Percentiles rank a stretch among this genome's conserved stretches.
These are phyloP conservation scores for Staurois parvus DNA, from an alignment of 2,797 vertebrate species.

Conservation along the genomic window DNA sequence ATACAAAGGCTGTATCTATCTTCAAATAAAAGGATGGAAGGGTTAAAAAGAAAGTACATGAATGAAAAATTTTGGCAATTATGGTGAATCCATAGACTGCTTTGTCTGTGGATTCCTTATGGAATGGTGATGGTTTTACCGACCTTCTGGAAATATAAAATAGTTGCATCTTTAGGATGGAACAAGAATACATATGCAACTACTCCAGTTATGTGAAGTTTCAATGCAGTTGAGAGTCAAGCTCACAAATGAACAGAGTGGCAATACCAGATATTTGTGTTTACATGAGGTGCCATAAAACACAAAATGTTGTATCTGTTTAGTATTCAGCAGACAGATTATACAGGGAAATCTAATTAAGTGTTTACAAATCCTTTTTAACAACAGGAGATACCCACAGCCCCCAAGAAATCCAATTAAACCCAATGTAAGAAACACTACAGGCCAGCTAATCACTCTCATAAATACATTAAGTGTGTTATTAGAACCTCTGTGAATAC, in stretches of 20 bases:
- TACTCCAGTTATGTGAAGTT: too few relatives aligned
- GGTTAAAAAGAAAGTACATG: too few relatives aligned
- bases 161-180: too few relatives aligned
- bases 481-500: neutral
- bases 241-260: neutral
- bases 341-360: constrained; percentile 37
- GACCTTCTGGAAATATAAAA: fast-evolving
- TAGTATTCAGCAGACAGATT: constrained; percentile 38
- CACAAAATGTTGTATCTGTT: neutral
- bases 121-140: too few relatives aligned
- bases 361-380: constrained; percentile 14
- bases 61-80: too few relatives aligned
- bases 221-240: too few relatives aligned
- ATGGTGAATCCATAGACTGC: too few relatives aligned
- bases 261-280: neutral
- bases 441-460: constrained; percentile 5
- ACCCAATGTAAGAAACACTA: constrained; percentile 16
- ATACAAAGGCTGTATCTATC: too few relatives aligned
- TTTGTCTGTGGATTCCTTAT: too few relatives aligned
- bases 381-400: constrained; percentile 31
- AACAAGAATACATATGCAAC: too few relatives aligned
- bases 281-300: neutral
- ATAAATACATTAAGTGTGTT: constrained; percentile 13
- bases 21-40: too few relatives aligned
- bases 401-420: constrained; percentile 42